These are phyloP conservation scores for Toxotes lorentzi DNA, from an alignment of 2,797 vertebrate genomes.

Conservation along the genomic window DNA sequence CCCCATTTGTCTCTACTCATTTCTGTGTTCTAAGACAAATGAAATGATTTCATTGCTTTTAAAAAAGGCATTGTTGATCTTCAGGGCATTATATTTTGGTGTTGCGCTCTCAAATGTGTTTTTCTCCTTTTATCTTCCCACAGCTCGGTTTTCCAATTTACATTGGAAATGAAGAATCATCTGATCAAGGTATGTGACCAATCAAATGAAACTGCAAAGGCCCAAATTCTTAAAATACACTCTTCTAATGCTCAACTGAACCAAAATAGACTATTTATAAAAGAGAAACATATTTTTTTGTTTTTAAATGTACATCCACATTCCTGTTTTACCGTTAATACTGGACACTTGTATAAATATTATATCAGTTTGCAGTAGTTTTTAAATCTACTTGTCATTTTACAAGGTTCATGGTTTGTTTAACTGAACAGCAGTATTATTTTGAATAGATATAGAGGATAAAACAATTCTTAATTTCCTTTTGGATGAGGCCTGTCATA, in stretches of 20 bases:
- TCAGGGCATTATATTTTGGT: neutral
- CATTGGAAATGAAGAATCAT: constrained; percentile 36
- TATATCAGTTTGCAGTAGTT: neutral
- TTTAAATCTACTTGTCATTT: neutral
- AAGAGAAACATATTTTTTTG: neutral
- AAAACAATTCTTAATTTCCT: constrained; percentile 12
- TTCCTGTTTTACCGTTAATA: neutral
- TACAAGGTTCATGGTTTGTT: neutral
- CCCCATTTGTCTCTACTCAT: neutral
- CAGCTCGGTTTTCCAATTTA: constrained; percentile 39
- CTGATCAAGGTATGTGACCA: constrained; percentile 68
- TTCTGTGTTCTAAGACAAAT: neutral
- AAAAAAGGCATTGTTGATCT: neutral
- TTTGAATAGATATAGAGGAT: neutral
- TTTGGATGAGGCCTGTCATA: constrained; percentile 16
- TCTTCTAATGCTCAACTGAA: constrained; percentile 57
- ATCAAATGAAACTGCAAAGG: constrained; percentile 50
- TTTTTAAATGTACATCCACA: constrained; percentile 43
- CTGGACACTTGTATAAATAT: neutral
- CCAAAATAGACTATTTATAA: constrained; percentile 68
- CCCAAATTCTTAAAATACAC: constrained; percentile 65
- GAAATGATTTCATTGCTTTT: neutral
- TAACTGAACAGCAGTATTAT: neutral
- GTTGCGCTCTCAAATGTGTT: constrained; percentile 9
- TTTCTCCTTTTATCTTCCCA: constrained; percentile 32